phyloP scores from a whole-genome alignment of 2,888 invertebrate genomes.

The Drosophila atroscutellata region DNA sequence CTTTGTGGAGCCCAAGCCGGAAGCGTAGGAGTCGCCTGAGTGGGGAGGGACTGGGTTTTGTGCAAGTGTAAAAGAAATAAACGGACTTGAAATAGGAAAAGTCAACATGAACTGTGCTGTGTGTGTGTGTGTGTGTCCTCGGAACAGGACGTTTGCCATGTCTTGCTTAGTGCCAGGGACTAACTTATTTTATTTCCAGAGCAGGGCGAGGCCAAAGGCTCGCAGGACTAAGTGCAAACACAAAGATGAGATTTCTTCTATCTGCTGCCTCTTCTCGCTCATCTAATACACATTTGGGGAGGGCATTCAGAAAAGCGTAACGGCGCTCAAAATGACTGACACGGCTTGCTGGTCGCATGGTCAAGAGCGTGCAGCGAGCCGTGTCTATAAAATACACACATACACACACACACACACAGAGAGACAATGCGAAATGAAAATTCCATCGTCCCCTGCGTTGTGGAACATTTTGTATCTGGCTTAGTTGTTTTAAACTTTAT shows the following conservation, averaged over 20 bases:
- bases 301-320: conserved; percentile 65
- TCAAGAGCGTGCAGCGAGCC: conserved; percentile 75
- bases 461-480: conserved; percentile 75
- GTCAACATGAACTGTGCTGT: conserved; percentile 75
- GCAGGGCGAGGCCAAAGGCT: conserved; percentile 43
- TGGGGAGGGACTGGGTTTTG: background rate
- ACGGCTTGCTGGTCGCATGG: conserved; percentile 79
- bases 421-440: conserved; percentile 67
- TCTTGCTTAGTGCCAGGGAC: conserved; percentile 47
- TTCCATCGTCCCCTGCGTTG: conserved; percentile 47
- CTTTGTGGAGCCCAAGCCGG: conserved; percentile 29
- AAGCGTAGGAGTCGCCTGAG: conserved; percentile 26
- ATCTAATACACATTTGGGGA: background rate
- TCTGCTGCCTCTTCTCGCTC: background rate
- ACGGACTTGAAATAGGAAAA: conserved; percentile 76
- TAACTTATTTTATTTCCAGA: conserved; percentile 70
- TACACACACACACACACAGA: conserved; percentile 16
- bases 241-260: conserved; percentile 73
- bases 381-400: conserved; percentile 66
- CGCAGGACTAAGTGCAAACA: conserved; percentile 61
- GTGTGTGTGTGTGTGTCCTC: conserved; percentile 60
- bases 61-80: conserved; percentile 76
- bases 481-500: conserved; percentile 81
- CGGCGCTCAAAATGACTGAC: conserved; percentile 79
- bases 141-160: conserved; percentile 64